These are phyloP conservation scores for Lamprologus tigripictilis DNA, from an alignment of 2,113 vertebrate genomes.

Conservation along the genomic window DNA sequence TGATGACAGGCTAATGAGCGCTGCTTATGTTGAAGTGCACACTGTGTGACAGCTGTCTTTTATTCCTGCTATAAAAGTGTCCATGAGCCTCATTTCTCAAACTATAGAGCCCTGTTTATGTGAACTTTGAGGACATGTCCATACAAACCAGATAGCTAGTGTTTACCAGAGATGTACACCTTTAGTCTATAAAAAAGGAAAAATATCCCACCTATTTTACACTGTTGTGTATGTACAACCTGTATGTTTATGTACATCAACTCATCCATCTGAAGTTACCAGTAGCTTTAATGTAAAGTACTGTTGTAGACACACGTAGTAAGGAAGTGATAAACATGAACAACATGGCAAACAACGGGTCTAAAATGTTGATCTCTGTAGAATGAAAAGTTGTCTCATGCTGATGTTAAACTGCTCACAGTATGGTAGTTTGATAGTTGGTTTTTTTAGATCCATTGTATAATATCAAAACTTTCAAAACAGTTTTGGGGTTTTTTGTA, in stretches of 20 bases:
- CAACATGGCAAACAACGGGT: background rate
- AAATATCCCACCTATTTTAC: background rate
- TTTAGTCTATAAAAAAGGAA: background rate
- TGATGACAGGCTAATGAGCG: background rate
- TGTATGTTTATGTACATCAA: background rate
- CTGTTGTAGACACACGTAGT: background rate
- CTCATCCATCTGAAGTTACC: background rate
- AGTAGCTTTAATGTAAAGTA: background rate
- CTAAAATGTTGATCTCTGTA: background rate
- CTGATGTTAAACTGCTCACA: background rate
- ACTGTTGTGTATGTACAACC: background rate
- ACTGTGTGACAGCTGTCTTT: background rate
- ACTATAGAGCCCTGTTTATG: background rate
- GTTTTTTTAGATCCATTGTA: background rate
- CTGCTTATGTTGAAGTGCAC: background rate
- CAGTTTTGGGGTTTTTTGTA: rapidly evolving
- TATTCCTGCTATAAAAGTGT: background rate
- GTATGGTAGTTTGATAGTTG: background rate
- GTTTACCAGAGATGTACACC: background rate
- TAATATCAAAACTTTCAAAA: background rate
- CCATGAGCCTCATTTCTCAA: background rate
- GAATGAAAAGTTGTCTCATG: background rate
- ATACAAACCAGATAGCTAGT: background rate
- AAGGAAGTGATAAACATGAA: background rate
- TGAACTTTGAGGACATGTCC: background rate